These are phyloP conservation scores for Zaprionus tsacasi DNA, from an alignment of 1,140 invertebrate genomes.

Conservation along the genomic window DNA sequence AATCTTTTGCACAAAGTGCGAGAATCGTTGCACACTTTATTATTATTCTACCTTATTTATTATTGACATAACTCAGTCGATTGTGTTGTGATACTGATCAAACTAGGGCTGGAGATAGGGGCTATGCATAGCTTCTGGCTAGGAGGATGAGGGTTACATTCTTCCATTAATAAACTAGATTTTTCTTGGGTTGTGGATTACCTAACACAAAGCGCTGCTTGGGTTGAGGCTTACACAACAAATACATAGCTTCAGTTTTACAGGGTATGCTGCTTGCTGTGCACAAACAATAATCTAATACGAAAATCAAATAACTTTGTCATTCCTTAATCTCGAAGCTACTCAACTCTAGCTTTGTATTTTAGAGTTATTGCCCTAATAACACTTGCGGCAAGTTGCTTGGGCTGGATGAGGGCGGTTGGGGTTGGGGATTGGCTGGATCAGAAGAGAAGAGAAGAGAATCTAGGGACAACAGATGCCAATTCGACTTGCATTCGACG, in stretches of 20 bases:
- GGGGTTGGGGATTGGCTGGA: too few relatives aligned
- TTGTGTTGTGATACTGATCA: neutral
- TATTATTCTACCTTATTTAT: neutral
- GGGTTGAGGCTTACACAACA: too few relatives aligned
- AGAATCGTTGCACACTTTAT: neutral
- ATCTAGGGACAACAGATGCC: neutral
- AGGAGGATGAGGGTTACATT: too few relatives aligned
- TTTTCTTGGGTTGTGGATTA: too few relatives aligned
- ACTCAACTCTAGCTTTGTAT: neutral
- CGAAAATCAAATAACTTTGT: neutral
- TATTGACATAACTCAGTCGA: neutral
- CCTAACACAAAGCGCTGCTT: too few relatives aligned
- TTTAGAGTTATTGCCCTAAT: neutral
- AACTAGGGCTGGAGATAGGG: neutral
- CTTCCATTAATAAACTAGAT: too few relatives aligned
- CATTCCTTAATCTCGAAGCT: neutral
- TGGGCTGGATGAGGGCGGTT: neutral
- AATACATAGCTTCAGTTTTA: neutral
- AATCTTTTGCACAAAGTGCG: neutral
- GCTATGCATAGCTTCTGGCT: neutral
- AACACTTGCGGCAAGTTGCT: neutral
- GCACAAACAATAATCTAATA: too few relatives aligned
- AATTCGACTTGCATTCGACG: constrained; percentile 7
- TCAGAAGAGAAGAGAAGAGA: neutral
- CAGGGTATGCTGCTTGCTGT: too few relatives aligned